phyloP scores from a whole-genome alignment of 2,888 invertebrate genomes.

The Cheilosia vulpina region DNA sequence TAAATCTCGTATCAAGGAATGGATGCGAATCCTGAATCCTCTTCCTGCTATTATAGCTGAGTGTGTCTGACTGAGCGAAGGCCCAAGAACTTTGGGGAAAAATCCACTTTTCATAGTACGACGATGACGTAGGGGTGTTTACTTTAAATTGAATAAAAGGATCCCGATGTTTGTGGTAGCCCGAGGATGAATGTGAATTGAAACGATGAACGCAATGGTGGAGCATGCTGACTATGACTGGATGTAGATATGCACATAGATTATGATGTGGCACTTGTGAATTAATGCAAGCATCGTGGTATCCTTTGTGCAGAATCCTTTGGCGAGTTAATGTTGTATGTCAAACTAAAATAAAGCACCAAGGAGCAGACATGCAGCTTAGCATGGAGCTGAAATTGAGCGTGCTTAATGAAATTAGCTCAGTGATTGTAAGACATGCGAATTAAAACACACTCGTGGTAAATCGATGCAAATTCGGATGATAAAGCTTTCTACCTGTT shows the following conservation, averaged over 20 bases:
- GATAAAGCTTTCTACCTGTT: too few species aligned
- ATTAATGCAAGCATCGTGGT: constrained; percentile 71
- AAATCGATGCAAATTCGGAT: too few species aligned
- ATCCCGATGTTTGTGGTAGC: constrained; percentile 72
- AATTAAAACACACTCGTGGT: too few species aligned
- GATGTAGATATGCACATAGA: constrained; percentile 43
- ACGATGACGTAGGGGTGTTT: constrained; percentile 68
- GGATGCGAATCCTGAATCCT: constrained; percentile 42
- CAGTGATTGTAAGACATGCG: background rate
- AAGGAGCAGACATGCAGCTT: constrained; percentile 31
- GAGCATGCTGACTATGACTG: constrained; percentile 6
- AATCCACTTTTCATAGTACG: constrained; percentile 57
- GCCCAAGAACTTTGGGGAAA: constrained; percentile 55
- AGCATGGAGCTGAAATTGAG: constrained; percentile 36
- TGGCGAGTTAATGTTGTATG: constrained; percentile 54
- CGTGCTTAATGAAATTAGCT: constrained; percentile 53
- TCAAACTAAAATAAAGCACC: constrained; percentile 45
- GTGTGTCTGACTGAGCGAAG: constrained; percentile 24
- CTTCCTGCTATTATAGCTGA: background rate
- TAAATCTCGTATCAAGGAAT: constrained; percentile 62
- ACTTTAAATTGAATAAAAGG: constrained; percentile 75
- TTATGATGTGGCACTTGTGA: constrained; percentile 73
- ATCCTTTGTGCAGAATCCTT: constrained; percentile 54
- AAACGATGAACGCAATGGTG: constrained; percentile 56
- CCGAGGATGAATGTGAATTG: constrained; percentile 65